Evolutionary conservation across 2,113 vertebrate species (phyloP).

Genomic region (Loxodonta africana): DNA sequence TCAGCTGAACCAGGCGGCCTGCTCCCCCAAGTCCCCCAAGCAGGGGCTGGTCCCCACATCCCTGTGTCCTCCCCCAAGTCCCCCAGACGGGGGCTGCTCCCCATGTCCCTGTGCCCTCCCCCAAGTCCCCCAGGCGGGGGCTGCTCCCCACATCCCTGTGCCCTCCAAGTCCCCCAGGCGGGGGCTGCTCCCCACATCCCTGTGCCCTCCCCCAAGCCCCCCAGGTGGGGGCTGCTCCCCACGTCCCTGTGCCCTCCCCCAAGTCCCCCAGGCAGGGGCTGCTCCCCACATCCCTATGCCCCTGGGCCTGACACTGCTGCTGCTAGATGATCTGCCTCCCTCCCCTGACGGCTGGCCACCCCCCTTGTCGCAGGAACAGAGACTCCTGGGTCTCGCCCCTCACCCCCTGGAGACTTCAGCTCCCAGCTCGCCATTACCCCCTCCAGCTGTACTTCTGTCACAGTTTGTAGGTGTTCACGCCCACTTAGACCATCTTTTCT

Average conservation of each 20-base stretch:
- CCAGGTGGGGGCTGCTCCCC: neutral
- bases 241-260: no score
- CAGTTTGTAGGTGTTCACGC: accelerated
- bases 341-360: no score
- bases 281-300: neutral
- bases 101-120: neutral
- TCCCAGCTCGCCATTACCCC: no score
- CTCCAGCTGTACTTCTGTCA: neutral
- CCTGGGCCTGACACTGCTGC: accelerated
- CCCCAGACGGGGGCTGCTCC: neutral
- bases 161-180: accelerated
- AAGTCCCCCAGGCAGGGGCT: neutral
- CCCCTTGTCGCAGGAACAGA: no score
- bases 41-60: neutral
- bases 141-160: neutral
- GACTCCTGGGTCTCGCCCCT: no score
- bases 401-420: no score
- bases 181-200: neutral
- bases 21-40: accelerated
- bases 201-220: accelerated
- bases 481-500: neutral
- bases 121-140: neutral
- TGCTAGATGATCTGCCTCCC: no score
- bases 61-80: no score
- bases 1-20: accelerated